Base-by-base conservation (phyloP, 2,888 invertebrate species). In the Cancer borealis region DNA sequence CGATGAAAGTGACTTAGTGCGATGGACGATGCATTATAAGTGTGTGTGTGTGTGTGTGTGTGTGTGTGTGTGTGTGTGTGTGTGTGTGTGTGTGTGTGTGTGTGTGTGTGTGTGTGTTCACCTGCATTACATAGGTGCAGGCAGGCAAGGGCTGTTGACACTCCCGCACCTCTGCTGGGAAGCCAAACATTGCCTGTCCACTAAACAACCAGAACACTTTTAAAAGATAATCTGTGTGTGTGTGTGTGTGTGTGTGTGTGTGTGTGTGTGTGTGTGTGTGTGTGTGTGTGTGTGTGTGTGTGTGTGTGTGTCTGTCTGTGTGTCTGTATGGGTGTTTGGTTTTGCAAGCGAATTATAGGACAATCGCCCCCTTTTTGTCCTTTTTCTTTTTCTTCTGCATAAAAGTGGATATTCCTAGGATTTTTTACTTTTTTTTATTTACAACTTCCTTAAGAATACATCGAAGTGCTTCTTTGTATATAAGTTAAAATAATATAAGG, bases 191-290 rank as follows among this genome's bases (percentile, higher is more conserved):
- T 26, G 73, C 73, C n/a, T 73, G 73, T 73, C 73, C 73, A 73
- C 4, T 6, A 73, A 14, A 26, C n/a, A 21, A 73, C n/a, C 17
- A 73, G 6, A 73, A 26, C 14, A 73, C 73, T 26, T 73, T 26
- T 6, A 54, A 73, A 8, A 73, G n/a, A n/a, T 73, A 73, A 73
- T 73, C 73, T 73, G 73, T 73, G n/a, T 73, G n/a, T 73, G n/a
- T 73, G 73, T 73, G 73, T 73, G 73, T 73, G n/a, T 73, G n/a
- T 73, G n/a, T 73, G 73, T 73, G 73, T 73, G 73, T 73, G n/a
- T 73, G n/a, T 73, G n/a, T 73, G 73, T 73, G 73, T 73, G 39
- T 73, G 73, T 73, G n/a, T 73, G n/a, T 73, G n/a, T 73, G 73
- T 73, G 73, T 73, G 39, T 73, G 73, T 73, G n/a, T 73, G n/a